phyloP scores from a whole-genome alignment of 2,888 invertebrate genomes.

The Carterocephalus palaemon region DNA sequence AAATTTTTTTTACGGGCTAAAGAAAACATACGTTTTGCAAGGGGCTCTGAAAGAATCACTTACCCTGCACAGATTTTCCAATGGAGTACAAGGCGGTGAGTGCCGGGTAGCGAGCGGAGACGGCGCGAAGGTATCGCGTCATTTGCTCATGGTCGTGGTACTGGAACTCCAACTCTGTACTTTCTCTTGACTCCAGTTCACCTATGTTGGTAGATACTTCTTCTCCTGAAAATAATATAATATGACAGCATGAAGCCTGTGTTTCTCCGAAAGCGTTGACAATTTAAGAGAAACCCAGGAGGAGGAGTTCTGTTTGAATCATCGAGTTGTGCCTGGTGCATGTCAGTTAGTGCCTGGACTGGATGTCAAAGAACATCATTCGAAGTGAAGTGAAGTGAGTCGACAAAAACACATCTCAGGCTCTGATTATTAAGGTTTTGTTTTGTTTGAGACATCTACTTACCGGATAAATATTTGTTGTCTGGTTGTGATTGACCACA shows the following conservation, averaged over 20 bases:
- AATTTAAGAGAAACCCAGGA: no score
- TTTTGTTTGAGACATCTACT: slow-evolving; percentile 25
- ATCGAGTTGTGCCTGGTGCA: no score
- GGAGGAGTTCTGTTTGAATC: no score
- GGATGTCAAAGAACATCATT: no score
- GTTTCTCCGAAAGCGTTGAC: neutral
- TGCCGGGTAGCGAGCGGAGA: slow-evolving; percentile 89
- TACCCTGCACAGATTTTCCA: slow-evolving; percentile 95
- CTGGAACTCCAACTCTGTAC: slow-evolving; percentile 82
- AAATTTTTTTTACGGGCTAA: no score
- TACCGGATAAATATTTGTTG: slow-evolving; percentile 48
- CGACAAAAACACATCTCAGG: no score
- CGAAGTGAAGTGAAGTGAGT: no score
- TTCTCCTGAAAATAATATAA: slow-evolving; percentile 36
- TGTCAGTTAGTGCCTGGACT: no score
- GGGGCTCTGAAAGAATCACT: no score
- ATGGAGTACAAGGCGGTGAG: slow-evolving; percentile 95
- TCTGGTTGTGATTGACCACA: slow-evolving; percentile 49
- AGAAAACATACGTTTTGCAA: no score
- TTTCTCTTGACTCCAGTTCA: slow-evolving; percentile 58
- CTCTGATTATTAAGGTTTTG: no score
- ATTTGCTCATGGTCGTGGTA: slow-evolving; percentile 94
- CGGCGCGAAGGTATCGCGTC: slow-evolving; percentile 88
- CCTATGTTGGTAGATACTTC: slow-evolving; percentile 54
- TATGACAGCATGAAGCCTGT: neutral